Base-by-base conservation (phyloP, 2,113 vertebrate species). In the Pycnonotus jocosus region DNA sequence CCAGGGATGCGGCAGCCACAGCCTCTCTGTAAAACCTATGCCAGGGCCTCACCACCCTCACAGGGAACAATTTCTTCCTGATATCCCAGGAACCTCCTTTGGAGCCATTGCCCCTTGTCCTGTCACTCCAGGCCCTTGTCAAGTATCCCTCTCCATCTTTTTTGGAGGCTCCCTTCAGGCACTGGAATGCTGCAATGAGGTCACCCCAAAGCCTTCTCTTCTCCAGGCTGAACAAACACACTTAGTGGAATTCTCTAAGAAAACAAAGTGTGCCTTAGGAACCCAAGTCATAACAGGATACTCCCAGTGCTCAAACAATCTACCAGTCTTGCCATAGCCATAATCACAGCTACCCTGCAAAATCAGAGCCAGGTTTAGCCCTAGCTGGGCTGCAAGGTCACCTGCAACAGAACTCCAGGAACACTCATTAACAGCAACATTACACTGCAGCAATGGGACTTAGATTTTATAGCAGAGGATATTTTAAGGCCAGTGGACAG, bases 181-280 rank as follows among this genome's bases (percentile, higher is more conserved):
- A 27, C 31, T 65, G 42, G 1, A 65, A 42, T 0, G 11, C 18
- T 1, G 0, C 42, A 56, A 6, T 22, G 35, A 27, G 42, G 7
- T 57, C 50, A 57, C 31, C 22, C 31, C 42, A 50, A 65, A 65
- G 5, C 18, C 16, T 79, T 61, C n/a, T 22, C 31, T 7, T 88
- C 18, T 33, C 16, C 48, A 62, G 40, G 31, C 8, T 65, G 37
- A 62, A 40, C 20, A 40, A 58, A n/a, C 30, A 15, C 30, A 40
- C 23, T 79, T n/a, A n/a, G 13, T 24, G 80, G 53, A 64, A n/a
- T 76, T 82, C 77, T 80, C 33, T 76, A 24, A 64, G 23, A 15
- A 82, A 94, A 82, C 6, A 19, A 74, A 35, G 8, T 10, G 6
- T 71, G 24, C 12, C 14, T 88, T 66, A 86, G 54, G 22, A 50